Base-by-base conservation (phyloP, 2,888 invertebrate genomes). In the Scaptomyza parva region DNA sequence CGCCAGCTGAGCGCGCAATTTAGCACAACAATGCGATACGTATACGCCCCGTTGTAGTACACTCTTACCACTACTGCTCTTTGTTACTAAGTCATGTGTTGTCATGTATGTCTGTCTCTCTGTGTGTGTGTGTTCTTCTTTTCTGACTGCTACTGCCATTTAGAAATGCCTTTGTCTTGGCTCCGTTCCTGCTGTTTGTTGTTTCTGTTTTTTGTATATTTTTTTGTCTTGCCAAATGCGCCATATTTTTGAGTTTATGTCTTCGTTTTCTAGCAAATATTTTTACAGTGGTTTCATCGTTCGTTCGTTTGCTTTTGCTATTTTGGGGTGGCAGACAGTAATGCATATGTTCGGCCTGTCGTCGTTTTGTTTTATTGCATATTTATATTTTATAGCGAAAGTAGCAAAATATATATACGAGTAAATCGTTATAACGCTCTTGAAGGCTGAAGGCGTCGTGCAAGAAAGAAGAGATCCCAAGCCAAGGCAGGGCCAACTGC, bases 1-100 rank as follows among this genome's bases (percentile, higher is more conserved):
- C 88, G 82, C 85, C 88, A 88, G 89, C 89, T 85, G 89, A 86
- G 88, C 79, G 88, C 88, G 88, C 88, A 89, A 85, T 85, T 85
- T 89, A 88, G 77, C 71, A 74, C 74, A 84, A 86, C 87, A 82
- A 88, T 84, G 79, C 86, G 86, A 80, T 88, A 87, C 76, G 83
- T 80, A 87, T 74, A 70, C 81, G 87, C 86, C 88, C 88, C 61
- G 62, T 68, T 76, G 79, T 70, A 45, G 7, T 26, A 18, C 17
- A 37, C 12, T 17, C 11, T 14, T 3, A 2, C 5, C 0, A 3
- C 11, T 9, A 0, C 3, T 17, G n/a, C 12, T 14, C 24, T 14
- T 9, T 47, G 22, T 41, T 22, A 58, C 39, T 44, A 64, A 53
- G 52, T 51, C 76, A 78, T 74, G 63, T 73, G 70, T 74, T 67